Evolutionary conservation across 1,140 invertebrate species (phyloP).

Genomic region (Steinernema feltiae): DNA sequence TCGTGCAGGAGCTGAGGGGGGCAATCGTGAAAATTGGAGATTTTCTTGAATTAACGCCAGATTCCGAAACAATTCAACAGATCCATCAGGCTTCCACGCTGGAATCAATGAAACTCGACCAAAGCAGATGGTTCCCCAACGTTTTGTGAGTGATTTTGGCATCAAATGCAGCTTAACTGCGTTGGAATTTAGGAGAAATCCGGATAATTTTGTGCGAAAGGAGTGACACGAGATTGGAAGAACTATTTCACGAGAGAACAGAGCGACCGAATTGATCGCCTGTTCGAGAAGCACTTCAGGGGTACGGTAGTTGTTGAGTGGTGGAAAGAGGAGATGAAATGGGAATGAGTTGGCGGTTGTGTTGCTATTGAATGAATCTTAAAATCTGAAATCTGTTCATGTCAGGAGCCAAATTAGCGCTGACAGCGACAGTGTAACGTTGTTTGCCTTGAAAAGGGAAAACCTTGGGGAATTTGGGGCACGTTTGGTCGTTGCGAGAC

Average conservation of each 20-base stretch:
- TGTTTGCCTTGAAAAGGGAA: no score
- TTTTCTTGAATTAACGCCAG: slow-evolving; percentile 44
- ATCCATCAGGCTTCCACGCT: slow-evolving; percentile 29
- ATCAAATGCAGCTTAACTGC: not conserved
- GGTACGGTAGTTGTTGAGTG: not conserved
- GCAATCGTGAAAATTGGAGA: slow-evolving; percentile 44
- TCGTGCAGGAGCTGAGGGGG: slow-evolving; percentile 37
- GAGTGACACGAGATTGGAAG: slow-evolving; percentile 58
- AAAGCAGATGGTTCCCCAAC: slow-evolving; percentile 45
- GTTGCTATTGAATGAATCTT: no score
- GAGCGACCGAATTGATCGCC: slow-evolving; percentile 47
- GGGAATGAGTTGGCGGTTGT: no score
- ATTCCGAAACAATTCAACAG: slow-evolving; percentile 24
- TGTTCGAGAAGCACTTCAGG: slow-evolving; percentile 3
- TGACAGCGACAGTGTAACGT: no score
- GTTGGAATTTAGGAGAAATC: slow-evolving; percentile 15
- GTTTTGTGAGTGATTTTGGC: slow-evolving; percentile 46
- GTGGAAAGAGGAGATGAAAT: not conserved
- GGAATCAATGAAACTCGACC: slow-evolving; percentile 48
- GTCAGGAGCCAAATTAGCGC: no score
- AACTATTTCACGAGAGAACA: slow-evolving; percentile 59
- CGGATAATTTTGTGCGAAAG: slow-evolving; percentile 52
- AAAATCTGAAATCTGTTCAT: no score
- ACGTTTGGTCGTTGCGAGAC: no score
- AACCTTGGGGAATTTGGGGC: no score